Base-by-base conservation (phyloP, 2,797 vertebrate genomes). In the Luscinia megarhynchos region DNA sequence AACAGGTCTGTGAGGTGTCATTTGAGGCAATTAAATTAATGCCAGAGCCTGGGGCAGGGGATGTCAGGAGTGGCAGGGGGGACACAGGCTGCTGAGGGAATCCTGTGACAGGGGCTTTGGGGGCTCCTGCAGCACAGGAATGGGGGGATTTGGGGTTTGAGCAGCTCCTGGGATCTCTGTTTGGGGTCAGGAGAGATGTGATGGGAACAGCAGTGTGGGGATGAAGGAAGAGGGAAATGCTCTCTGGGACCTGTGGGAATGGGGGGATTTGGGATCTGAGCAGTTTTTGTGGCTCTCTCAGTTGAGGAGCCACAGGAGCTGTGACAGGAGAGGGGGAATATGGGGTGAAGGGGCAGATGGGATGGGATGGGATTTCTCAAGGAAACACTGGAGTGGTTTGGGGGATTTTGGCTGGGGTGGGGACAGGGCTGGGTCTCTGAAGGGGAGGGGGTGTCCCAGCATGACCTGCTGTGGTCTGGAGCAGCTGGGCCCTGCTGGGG, bases 351-450 rank as follows among this genome's bases (percentile, higher is more conserved):
- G 45, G 36, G 6, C 10, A 32, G 22, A 45, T 21, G 45, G 45
- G 45, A 45, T 21, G 45, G 45, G 45, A 10, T 43, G 41, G 19
- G 36, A 18, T 76, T 26, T 7, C 26, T 29, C 2, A 0, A 21
- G n/a, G 40, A 36, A n/a, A 12, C 32, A 0, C 5, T 10, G 12
- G 8, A 11, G 27, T 55, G 61, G 29, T 27, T 30, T 30, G 23
- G 5, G 29, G 19, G 15, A 16, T 58, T 68, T 76, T 23, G 46
- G 17, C 50, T 1, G 1, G 18, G 19, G 9, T 24, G 43, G 15
- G 46, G 36, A 23, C 14, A 8, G 30, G 22, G 16, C 67, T 70
- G 46, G 61, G 20, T 30, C 48, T 54, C 43, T 61, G 58, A 16
- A 63, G 32, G 21, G 36, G 32, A 24, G 8, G 24, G 3, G 58